Base-by-base conservation (phyloP, 2,113 vertebrate genomes). In the Trematocara unimaculatum region DNA sequence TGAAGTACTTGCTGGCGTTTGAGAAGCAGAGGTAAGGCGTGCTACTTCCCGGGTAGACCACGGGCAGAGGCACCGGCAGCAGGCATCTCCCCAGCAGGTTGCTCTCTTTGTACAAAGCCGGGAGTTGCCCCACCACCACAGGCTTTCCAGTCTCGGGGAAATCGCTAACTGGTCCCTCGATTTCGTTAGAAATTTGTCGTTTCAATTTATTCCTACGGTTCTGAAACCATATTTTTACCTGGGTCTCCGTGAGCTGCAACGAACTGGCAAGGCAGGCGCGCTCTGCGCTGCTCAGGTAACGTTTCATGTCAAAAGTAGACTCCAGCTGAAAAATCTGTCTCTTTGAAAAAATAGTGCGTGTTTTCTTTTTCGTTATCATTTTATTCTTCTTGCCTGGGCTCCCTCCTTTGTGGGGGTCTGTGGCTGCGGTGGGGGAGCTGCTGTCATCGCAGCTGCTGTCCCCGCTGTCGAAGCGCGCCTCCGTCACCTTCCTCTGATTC, bases 301-400 rank as follows among this genome's bases (percentile, higher is more conserved):
- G 96, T 85, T 98, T 97, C 95, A 97, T 96, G 62, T 97, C 97
- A 93, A 98, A 98, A 35, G 97, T 97, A 91, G 97, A 97, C 91
- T 98, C 97, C 95, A 98, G 93, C 94, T 97, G 97, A 91, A 97
- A 97, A 62, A 98, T 97, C 93, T 97, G 97, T 91, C 97, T 97
- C 92, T 97, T 97, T 87, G 97, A 98, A 88, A 98, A 98, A 82
- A 97, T 97, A 3, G 97, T 98, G 93, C 97, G 95, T 2, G 97
- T 98, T 86, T 97, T 98, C 95, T 98, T 98, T 91, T 96, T 97
- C 81, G 95, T 92, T 7, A 95, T 81, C 5, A 95, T 79, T 89
- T 97, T 96, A 86, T 53, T 96, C 81, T 97, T 97, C 88, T 97
- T 97, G 82, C 11, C 62, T 1, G 90, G 20, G 33, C 79, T 62